A percentile compares a stretch with the other conserved stretches of the same genome.
phyloP scores from a whole-genome alignment of 2,888 invertebrate genomes.

The Drosophila infuscata region DNA sequence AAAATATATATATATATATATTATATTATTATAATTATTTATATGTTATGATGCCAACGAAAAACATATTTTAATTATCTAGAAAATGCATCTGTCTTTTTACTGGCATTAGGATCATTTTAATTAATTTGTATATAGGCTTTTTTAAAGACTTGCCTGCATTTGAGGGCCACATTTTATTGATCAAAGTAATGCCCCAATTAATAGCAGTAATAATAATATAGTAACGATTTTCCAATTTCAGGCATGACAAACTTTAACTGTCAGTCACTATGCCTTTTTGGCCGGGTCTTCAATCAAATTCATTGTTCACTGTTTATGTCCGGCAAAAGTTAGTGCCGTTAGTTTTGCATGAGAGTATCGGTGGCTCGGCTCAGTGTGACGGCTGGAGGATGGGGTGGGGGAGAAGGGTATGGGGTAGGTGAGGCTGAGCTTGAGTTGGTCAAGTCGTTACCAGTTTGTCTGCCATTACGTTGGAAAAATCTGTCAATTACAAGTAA shows the following conservation, averaged over 20 bases:
- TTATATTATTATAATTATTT: not conserved
- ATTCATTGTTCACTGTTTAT: constrained; percentile 51
- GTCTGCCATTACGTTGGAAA: constrained; percentile 72
- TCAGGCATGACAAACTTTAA: not conserved
- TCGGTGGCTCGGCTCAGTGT: not conserved
- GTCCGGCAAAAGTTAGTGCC: constrained; percentile 36
- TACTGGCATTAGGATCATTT: not conserved
- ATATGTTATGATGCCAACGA: not conserved
- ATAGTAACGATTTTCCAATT: not conserved
- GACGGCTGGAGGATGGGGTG: not conserved
- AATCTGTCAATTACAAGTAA: constrained; percentile 76
- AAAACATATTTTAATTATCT: not conserved
- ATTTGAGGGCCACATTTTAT: too few relatives aligned
- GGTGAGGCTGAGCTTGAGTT: constrained; percentile 3
- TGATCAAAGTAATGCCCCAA: not conserved
- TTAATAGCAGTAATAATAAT: not conserved
- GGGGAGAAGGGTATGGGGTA: not conserved
- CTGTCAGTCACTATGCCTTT: not conserved
- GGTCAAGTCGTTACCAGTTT: constrained; percentile 67
- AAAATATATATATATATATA: not conserved
- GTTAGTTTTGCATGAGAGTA: constrained; percentile 37
- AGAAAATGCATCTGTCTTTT: not conserved
- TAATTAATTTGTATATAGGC: not conserved
- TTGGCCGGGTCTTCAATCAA: constrained; percentile 41
- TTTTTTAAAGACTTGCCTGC: not conserved